Evolutionary conservation across 2,113 vertebrate genomes (phyloP), one percentile per base, ranked within the genome.

Genomic region (Natator depressus): DNA sequence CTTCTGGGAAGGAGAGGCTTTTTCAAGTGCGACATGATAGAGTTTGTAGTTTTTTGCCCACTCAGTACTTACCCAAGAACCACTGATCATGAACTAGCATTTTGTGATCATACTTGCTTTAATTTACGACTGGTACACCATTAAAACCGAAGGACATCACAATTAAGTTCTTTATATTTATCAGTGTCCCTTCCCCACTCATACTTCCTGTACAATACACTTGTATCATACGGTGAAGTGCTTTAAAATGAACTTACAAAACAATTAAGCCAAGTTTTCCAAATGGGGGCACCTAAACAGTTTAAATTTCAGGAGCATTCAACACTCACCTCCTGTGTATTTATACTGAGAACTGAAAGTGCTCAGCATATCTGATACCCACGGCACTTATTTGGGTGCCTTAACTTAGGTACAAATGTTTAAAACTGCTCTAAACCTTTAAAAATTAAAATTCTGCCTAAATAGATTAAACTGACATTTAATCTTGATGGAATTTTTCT

Each of bases 51-150:
- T 89, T 35, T 80, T 82, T 50, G 72, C 86, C 69, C 22, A 82
- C 51, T 19, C 53, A 42, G 75, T 75, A 75, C 49, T 72, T 75
- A 76, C 16, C 79, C 86, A 80, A 31, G 90, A 93, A 55, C 81
- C 35, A 82, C 86, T 50, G 22, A 29, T 38, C 25, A 47, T 84
- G 46, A 93, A 90, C 84, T 86, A 88, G 10, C 88, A 75, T 91
- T 38, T 38, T 42, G 47, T 27, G 42, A 76, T 46, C 38, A 85
- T 3, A 17, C 11, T 51, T 46, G 25, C 20, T 65, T 91, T 84
- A 91, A 89, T 96, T 54, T 94, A 85, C 90, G 91, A 90, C 93
- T 78, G 85, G 12, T 10, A 57, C 57, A 94, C 25, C 88, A 82
- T 82, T 92, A 89, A 88, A 50, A 51, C 9, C 19, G 27, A 78